These are phyloP conservation scores for Stylophora pistillata DNA, from an alignment of 64 coral and sea anemone genomes.

Conservation along the genomic window DNA sequence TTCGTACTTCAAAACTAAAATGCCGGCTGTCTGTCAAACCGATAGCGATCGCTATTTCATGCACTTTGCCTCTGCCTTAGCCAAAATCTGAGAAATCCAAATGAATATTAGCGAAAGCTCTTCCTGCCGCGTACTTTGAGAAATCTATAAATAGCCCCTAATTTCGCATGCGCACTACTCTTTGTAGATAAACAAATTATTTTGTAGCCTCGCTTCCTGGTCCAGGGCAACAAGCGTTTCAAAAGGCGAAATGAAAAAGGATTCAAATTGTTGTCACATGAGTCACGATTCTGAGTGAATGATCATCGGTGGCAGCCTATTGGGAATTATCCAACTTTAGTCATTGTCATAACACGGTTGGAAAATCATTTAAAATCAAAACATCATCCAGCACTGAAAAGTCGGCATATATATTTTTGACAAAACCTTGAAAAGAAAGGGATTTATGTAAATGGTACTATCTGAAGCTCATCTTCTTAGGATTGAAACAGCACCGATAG, in stretches of 20 bases:
- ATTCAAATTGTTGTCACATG: neutral
- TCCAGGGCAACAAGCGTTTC: no score
- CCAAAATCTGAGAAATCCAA: neutral
- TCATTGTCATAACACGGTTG: no score
- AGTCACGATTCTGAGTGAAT: no score
- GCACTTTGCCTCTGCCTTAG: neutral
- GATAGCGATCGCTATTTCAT: neutral
- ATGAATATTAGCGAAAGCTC: neutral
- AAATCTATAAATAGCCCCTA: neutral
- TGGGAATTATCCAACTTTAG: no score
- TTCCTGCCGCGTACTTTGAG: neutral
- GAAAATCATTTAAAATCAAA: no score
- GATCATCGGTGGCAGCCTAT: no score
- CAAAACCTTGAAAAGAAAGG: no score
- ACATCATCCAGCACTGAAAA: no score
- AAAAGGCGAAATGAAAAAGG: neutral
- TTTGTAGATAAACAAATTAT: neutral
- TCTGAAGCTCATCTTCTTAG: no score
- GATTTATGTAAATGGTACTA: no score
- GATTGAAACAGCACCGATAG: no score
- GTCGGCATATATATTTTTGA: no score
- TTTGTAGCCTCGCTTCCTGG: neutral
- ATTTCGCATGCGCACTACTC: neutral
- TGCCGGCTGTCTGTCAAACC: neutral
- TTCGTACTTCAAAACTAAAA: neutral